A percentile compares a stretch with the other conserved stretches of the same genome.
These are phyloP conservation scores for Bhutanitis thaidina DNA, from an alignment of 2,888 invertebrate species.

Conservation along the genomic window DNA sequence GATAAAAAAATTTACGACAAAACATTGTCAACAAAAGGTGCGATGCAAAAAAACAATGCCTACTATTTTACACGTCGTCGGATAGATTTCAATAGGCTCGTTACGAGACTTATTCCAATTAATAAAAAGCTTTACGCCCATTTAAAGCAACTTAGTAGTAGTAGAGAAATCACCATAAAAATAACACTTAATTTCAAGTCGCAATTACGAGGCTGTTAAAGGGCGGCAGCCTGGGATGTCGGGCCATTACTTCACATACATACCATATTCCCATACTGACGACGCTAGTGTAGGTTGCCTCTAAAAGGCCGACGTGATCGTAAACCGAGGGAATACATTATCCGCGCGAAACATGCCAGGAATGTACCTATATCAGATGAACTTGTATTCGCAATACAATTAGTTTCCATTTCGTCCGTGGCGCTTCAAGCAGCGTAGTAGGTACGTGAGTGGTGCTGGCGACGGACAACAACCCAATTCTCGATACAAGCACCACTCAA, in stretches of 20 bases:
- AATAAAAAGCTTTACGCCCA: constrained; percentile 74
- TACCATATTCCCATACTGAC: constrained; percentile 52
- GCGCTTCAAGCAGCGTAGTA: too few species aligned
- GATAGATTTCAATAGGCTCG: constrained; percentile 10
- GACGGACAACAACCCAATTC: too few species aligned
- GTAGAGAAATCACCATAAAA: constrained; percentile 79
- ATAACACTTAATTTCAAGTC: constrained; percentile 78
- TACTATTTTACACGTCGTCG: constrained; percentile 9
- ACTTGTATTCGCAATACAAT: neutral
- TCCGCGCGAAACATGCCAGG: neutral
- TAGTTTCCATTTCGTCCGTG: neutral
- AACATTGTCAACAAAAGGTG: too few species aligned
- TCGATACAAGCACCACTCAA: too few species aligned
- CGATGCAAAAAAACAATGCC: neutral
- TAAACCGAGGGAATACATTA: constrained; percentile 48
- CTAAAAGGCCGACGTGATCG: constrained; percentile 53
- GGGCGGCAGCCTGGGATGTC: constrained; percentile 65
- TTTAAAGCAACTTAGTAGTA: constrained; percentile 77
- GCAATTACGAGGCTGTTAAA: constrained; percentile 75
- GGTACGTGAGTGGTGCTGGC: too few species aligned
- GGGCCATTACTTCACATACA: constrained; percentile 64
- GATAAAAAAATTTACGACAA: too few species aligned
- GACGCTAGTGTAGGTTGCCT: constrained; percentile 37
- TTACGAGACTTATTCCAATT: constrained; percentile 59
- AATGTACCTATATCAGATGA: constrained; percentile 1